A percentile compares a stretch with the other conserved stretches of the same genome.
These are phyloP conservation scores for Ectropis grisescens DNA, from an alignment of 1,140 invertebrate genomes.

Conservation along the genomic window DNA sequence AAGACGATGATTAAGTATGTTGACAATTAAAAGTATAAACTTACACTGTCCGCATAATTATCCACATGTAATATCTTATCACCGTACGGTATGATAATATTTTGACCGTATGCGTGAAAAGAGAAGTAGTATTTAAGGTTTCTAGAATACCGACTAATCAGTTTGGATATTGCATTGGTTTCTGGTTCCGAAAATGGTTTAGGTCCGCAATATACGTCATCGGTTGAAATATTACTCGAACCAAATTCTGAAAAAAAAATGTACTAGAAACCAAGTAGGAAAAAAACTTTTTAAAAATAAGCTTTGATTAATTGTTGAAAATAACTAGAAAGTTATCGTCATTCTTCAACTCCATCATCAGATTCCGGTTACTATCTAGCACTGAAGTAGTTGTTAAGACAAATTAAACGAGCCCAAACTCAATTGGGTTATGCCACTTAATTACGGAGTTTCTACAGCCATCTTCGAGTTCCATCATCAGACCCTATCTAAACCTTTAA, in stretches of 20 bases:
- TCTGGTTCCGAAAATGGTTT: constrained; percentile 83
- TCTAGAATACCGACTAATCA: constrained; percentile 23
- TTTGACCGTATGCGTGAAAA: constrained; percentile 66
- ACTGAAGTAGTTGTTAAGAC: too few species aligned
- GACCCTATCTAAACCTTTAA: too few species aligned
- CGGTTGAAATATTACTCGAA: constrained; percentile 73
- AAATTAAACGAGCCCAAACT: too few species aligned
- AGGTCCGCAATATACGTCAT: constrained; percentile 78
- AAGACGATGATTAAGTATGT: not conserved
- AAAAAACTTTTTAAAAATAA: too few species aligned
- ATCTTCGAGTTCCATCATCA: too few species aligned
- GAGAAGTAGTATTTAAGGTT: constrained; percentile 69
- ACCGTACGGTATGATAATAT: constrained; percentile 44
- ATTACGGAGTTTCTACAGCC: too few species aligned
- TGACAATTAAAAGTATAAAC: not conserved
- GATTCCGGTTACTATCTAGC: too few species aligned
- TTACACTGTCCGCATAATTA: constrained; percentile 48
- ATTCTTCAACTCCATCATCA: too few species aligned
- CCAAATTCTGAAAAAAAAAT: too few species aligned
- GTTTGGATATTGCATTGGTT: constrained; percentile 71
- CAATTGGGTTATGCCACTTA: too few species aligned
- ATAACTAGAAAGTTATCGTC: too few species aligned
- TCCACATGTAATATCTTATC: constrained; percentile 41
- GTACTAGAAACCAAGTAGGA: too few species aligned
- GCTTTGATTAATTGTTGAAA: constrained; percentile 16